Evolutionary conservation across 23 tunicate genomes (phyloP), one percentile per base, ranked within the genome.

Genomic region (Diplosoma virens): DNA sequence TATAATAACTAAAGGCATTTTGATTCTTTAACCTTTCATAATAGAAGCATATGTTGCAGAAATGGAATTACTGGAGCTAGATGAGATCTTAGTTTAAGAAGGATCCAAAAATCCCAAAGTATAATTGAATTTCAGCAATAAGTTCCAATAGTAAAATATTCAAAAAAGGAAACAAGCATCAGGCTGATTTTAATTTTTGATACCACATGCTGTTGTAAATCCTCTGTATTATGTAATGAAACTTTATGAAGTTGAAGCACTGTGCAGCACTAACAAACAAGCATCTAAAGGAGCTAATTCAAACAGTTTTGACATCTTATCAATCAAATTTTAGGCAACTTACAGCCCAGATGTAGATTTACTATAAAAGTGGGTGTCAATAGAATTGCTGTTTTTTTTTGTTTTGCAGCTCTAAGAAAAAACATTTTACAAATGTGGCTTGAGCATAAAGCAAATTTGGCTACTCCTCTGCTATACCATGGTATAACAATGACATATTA

Each of bases 211-310:
- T 9, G 16, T 9, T 45, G 16, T 11, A 45, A 45, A 45, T 45
- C 11, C 14, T 11, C 16, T 45, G 52, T 16, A 9, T 45, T 16
- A 45, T 45, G 16, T 16, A 16, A 9, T 45, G 16, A 45, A 9
- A 45, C 14, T 45, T 16, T 16, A 45, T 67, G 6, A 32, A 33
- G 75, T 67, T 25, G 34, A 32, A 67, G 25, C 6, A 67, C 58
- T 50, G 75, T 67, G 33, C 68, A 61, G 30, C 28, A 25, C 28
- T 61, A 32, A 61, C 68, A 4, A 61, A 61, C 29, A 31, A 61
- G 34, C 75, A 67, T 50, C 34, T 67, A 28, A 32, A 67, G 75
- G 75, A 67, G 34, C 75, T 67, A 50, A 25, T 67, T 11, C 75
- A 32, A 30, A 35, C 75, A 16, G 75, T 32, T 67, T 67, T 67